Evolutionary conservation across 2,113 vertebrate species (phyloP), one percentile per base, ranked within the genome.

Genomic region (Pithys albifrons): DNA sequence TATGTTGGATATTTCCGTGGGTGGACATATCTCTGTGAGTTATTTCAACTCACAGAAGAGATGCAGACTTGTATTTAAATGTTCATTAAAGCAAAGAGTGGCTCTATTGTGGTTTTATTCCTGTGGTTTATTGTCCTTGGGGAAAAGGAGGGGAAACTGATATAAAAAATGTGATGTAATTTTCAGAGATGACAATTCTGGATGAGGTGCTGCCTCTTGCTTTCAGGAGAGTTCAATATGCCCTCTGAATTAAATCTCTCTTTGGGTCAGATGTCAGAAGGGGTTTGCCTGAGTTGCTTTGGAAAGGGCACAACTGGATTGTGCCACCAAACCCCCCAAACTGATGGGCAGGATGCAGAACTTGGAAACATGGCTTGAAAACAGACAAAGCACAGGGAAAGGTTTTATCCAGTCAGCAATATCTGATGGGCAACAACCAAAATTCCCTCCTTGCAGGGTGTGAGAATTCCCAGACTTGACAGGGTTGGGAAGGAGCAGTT

Each of bases 391-490:
- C n/a, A 55, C 6, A 23, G 52, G 16, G 25, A 41, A 3, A 33
- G 74, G 19, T 55, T 54, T 46, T 11, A 31, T 2, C 35, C 62
- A 37, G 19, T 43, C 7, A 33, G 46, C 28, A 29, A 14, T 14
- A 22, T 14, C 24, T 12, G 9, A 35, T 2, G 16, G 7, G 18
- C 57, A 45, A 13, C 39, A 46, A 7, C 28, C 48, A 10, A 24
- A 14, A n/a, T 10, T 27, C 75, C 65, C 37, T 4, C 5, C 8
- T 1, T 1, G 14, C 5, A 57, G 28, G 33, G 6, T 16, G 2
- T 4, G 0, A 0, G 6, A 48, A 28, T 66, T 31, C 64, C 65
- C 43, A 45, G 59, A 35, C 17, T 5, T 2, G 0, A n/a, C 15
- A 13, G 9, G 1, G 18, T 24, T 3, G n/a, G 55, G n/a, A 59